These are phyloP conservation scores for Acyrthosiphon pisum DNA, from an alignment of 1,140 invertebrate species.

Conservation along the genomic window DNA sequence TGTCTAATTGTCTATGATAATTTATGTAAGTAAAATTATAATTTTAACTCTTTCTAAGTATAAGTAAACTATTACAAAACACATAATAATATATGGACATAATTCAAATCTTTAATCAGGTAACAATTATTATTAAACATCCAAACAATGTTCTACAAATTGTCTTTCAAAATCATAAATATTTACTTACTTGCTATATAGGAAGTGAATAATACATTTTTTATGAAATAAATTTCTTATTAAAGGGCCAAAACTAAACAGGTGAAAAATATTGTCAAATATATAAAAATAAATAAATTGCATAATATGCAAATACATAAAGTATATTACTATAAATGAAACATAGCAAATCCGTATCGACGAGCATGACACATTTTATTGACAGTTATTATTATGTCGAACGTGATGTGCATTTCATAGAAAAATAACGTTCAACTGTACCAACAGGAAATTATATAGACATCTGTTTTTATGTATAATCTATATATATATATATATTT, in stretches of 20 bases:
- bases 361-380: conserved; percentile 21
- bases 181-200: not conserved
- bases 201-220: not conserved
- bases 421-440: not conserved
- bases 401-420: not conserved
- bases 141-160: no score
- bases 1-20: no score
- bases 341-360: not conserved
- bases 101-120: no score
- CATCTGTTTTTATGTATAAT: not conserved
- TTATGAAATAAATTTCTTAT: not conserved
- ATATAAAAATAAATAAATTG: not conserved
- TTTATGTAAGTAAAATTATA: no score
- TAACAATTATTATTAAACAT: no score
- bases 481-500: not conserved
- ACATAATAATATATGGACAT: no score
- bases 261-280: not conserved
- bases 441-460: conserved; percentile 20
- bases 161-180: no score
- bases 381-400: conserved; percentile 15
- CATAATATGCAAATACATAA: not conserved
- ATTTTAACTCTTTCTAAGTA: no score
- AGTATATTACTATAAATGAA: conserved; percentile 1
- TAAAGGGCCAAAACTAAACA: not conserved
- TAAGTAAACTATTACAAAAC: no score